phyloP scores from a whole-genome alignment of 1,140 invertebrate genomes.

The Drosophila rhopaloa region DNA sequence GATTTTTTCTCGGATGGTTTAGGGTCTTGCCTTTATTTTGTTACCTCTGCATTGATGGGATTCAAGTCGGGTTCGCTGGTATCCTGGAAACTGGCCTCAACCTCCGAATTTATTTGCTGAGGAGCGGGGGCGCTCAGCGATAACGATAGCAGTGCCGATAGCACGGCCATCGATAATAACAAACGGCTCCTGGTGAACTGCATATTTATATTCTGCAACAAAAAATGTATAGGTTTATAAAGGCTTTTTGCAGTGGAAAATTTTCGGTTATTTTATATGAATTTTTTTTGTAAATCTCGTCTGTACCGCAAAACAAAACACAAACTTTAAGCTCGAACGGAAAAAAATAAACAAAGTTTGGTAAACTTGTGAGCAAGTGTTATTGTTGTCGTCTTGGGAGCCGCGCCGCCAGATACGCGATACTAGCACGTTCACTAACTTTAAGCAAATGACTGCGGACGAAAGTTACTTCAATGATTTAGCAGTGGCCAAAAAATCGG shows the following conservation, averaged over 20 bases:
- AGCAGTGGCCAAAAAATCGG: constrained; percentile 84
- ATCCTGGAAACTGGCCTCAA: constrained; percentile 43
- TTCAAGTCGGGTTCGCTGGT: constrained; percentile 72
- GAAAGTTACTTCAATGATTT: constrained; percentile 84
- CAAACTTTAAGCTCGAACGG: constrained; percentile 29
- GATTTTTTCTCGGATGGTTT: constrained; percentile 15
- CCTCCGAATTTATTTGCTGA: constrained; percentile 23
- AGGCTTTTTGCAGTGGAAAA: constrained; percentile 2
- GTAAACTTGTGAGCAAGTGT: background rate
- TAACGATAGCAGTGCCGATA: constrained; percentile 50
- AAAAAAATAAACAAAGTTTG: constrained; percentile 22
- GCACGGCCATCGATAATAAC: constrained; percentile 50
- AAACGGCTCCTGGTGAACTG: constrained; percentile 48
- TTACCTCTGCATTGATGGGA: constrained; percentile 83
- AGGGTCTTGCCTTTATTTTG: constrained; percentile 1
- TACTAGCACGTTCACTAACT: constrained; percentile 85
- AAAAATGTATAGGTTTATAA: background rate
- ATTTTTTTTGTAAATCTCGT: background rate
- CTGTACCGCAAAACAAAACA: constrained; percentile 2
- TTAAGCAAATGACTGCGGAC: constrained; percentile 85
- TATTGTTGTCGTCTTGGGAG: constrained; percentile 28
- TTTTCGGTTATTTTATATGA: background rate
- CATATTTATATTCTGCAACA: constrained; percentile 47
- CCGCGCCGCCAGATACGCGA: constrained; percentile 74
- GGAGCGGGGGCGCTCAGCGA: constrained; percentile 48